Evolutionary conservation across 2,797 vertebrate genomes (phyloP), one percentile per base, ranked within the genome.

Genomic region (Threskiornis aethiopicus): DNA sequence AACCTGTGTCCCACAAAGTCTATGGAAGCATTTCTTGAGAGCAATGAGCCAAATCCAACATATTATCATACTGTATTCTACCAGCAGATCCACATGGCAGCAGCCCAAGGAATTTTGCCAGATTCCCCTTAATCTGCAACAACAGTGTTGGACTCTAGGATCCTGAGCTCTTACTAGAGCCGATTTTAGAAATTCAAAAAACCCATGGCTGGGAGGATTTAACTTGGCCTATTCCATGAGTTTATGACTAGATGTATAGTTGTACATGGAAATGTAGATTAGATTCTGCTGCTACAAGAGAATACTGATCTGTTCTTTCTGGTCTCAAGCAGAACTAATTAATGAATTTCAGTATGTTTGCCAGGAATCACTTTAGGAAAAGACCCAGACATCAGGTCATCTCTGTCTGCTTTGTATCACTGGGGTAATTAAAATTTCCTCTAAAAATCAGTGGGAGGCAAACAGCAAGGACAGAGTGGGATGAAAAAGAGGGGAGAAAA

Each of bases 331-430:
- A 93, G 90, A 94, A 96, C 90, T 95, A 95, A 97, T 94, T 96
- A 95, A 97, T 96, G 93, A 97, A 96, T 93, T 97, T 95, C 75
- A 92, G 90, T 84, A 75, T 39, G 86, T 93, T 95, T 97, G 95
- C 96, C 95, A 97, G 92, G 88, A 96, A 94, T 90, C 93, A 94
- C 87, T 97, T 95, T 47, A 96, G 95, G 87, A 95, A 97, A 92
- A 94, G 94, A 71, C 91, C 84, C 94, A 96, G 95, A 96, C 93
- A 94, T 96, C 93, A 97, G 96, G 94, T 95, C 94, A 96, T 97
- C 94, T 93, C 88, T 95, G 96, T 96, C 94, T 96, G 95, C 92
- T 97, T 93, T 97, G 90, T 92, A 95, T 92, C 93, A 93, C 72
- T 91, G 75, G 92, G 82, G 90, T 93, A 97, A 96, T 96, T 96